A percentile compares a stretch with the other conserved stretches of the same genome.
Evolutionary conservation across 2,797 vertebrate genomes (phyloP).

Genomic region (Heliangelus exortis): DNA sequence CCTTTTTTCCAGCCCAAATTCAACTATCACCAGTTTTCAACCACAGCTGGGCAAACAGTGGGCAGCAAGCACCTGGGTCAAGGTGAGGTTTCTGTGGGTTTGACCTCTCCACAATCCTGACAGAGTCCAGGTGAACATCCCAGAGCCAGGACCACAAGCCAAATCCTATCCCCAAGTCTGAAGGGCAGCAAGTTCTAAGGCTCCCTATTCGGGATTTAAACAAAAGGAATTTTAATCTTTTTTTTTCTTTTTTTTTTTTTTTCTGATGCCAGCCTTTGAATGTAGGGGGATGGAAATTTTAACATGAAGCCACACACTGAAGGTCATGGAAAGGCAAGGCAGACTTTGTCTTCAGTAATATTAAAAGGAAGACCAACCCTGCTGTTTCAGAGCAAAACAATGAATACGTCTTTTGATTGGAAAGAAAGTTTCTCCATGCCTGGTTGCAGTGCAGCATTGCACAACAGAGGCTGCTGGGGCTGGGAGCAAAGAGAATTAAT

Average conservation of each 20-base stretch:
- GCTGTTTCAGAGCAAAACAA: slow-evolving; percentile 3
- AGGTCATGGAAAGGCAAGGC: slow-evolving; percentile 42
- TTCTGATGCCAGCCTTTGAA: neutral
- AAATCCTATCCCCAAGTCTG: neutral
- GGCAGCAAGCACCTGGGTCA: neutral
- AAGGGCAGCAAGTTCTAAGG: neutral
- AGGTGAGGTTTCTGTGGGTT: neutral
- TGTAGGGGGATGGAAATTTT: neutral
- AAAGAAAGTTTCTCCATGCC: slow-evolving; percentile 48
- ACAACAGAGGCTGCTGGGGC: neutral
- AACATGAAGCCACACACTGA: neutral
- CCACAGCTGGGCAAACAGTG: neutral
- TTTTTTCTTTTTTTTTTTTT: neutral
- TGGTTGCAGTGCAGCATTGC: slow-evolving; percentile 10
- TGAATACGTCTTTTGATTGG: slow-evolving; percentile 38
- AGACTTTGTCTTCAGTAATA: slow-evolving; percentile 23
- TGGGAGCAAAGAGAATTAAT: slow-evolving; percentile 60
- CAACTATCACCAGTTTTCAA: neutral
- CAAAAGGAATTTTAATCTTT: slow-evolving; percentile 56
- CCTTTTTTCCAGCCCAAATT: neutral
- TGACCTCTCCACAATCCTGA: neutral
- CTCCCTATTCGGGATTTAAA: slow-evolving; percentile 16
- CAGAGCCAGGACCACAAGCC: neutral
- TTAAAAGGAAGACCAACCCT: slow-evolving; percentile 26
- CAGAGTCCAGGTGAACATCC: neutral